Evolutionary conservation across 1,140 invertebrate genomes (phyloP).

Genomic region (Zaprionus africanus): DNA sequence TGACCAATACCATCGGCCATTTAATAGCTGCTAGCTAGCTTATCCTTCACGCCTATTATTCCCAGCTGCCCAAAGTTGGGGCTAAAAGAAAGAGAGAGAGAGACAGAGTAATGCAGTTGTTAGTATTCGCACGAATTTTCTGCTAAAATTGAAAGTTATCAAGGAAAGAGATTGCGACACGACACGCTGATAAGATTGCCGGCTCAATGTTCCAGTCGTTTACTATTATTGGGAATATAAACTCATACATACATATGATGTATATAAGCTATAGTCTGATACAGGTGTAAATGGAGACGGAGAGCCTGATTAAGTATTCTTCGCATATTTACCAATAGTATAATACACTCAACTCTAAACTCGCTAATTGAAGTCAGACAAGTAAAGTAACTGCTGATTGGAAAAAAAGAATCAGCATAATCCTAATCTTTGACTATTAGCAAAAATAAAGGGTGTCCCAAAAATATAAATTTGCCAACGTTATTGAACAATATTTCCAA

Average conservation of each 20-base stretch:
- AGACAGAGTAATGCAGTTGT: neutral
- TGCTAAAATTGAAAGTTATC: slow-evolving; percentile 2
- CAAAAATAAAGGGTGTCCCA: too few species aligned
- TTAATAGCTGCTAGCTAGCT: slow-evolving; percentile 56
- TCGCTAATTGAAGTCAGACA: neutral
- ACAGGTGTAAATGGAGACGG: neutral
- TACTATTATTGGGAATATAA: neutral
- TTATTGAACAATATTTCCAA: too few species aligned
- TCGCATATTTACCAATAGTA: neutral
- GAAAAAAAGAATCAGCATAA: neutral
- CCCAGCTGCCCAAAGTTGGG: slow-evolving; percentile 11
- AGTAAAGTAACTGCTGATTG: neutral
- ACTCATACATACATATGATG: neutral
- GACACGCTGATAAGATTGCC: neutral
- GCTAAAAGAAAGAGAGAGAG: neutral
- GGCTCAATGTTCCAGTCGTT: neutral
- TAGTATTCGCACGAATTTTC: neutral
- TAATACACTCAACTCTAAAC: neutral
- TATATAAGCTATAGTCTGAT: neutral
- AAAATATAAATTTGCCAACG: too few species aligned
- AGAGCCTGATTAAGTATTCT: neutral
- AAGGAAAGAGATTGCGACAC: neutral
- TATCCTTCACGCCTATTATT: slow-evolving; percentile 30
- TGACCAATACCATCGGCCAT: slow-evolving; percentile 83
- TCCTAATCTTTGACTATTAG: neutral